Base-by-base conservation (phyloP, 2,888 invertebrate species). In the Nowickia ferox region DNA sequence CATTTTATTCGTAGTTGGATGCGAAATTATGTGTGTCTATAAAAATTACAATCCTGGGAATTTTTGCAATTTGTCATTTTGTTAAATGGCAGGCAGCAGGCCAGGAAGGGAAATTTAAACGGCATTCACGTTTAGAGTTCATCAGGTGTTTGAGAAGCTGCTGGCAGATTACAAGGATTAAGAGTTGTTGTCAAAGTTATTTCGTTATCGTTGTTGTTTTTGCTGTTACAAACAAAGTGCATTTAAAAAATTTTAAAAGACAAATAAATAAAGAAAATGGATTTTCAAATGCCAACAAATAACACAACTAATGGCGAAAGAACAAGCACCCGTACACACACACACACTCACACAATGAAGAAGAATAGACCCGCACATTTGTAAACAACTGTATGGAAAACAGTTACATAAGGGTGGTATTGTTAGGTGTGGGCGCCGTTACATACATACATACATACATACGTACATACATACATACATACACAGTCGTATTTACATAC, bases 131-230 rank as follows among this genome's bases (percentile, higher is more conserved):
- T 61, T 55, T 44, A 17, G 71, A 89, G 89, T 89, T 90, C 91
- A 90, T 91, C 91, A 91, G 91, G 91, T 91, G 91, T 90, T 89
- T 69, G 71, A 84, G 74, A 87, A 82, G 78, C 76, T 86, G 84
- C 87, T 83, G 84, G 89, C 90, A 88, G 91, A 89, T 90, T 90
- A 89, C 87, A 88, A 89, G 91, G 91, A 91, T 91, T 91, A 91
- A 89, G 87, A 68, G 48, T 79, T 86, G 78, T 78, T 86, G 75
- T 57, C 68, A 78, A 72, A 90, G 89, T 89, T 84, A 87, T 79
- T 76, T 84, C 38, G 59, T 8, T 48, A 30, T 17, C n/a, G 71
- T 22, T 44, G 30, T 53, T 69, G 53, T 19, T 53, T 40, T 40
- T 69, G 69, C 42, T 87, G 68, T 83, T 71, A 86, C 83, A 86